phyloP scores from a whole-genome alignment of 2,888 invertebrate species.

The Tipula helvola region DNA sequence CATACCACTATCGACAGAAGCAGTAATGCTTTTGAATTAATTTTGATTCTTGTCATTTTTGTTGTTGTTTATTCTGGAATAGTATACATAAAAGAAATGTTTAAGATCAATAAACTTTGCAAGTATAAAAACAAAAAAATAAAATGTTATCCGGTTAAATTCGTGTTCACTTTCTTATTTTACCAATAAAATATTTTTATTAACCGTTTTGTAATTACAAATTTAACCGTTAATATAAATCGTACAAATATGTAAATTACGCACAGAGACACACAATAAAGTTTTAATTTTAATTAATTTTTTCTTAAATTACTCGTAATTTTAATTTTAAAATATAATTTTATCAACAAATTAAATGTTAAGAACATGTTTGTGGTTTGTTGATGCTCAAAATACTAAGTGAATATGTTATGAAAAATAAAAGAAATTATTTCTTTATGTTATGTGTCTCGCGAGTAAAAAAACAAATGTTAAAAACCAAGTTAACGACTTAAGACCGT shows the following conservation, averaged over 20 bases:
- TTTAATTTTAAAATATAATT: neutral
- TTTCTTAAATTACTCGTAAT: neutral
- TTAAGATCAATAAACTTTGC: neutral
- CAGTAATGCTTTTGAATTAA: slow-evolving; percentile 34
- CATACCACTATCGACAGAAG: slow-evolving; percentile 41
- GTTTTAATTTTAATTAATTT: neutral
- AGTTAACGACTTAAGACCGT: neutral
- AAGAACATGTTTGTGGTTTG: neutral
- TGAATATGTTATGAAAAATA: neutral
- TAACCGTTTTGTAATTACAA: neutral
- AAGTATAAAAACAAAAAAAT: neutral
- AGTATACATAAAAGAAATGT: neutral
- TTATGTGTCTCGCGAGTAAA: neutral
- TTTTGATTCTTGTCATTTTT: neutral
- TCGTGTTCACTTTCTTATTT: neutral
- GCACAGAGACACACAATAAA: neutral
- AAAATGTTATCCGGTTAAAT: no score
- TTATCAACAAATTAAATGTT: neutral
- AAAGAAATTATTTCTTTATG: neutral
- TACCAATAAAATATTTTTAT: neutral
- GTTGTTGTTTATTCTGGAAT: neutral
- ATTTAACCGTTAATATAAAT: neutral
- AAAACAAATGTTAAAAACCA: neutral
- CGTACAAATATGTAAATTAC: neutral
- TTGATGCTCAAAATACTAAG: neutral